Percentiles rank a stretch among this genome's conserved stretches.
Conservation (phyloP, 2,888 invertebrate genomes). For the Tachina fera region DNA sequence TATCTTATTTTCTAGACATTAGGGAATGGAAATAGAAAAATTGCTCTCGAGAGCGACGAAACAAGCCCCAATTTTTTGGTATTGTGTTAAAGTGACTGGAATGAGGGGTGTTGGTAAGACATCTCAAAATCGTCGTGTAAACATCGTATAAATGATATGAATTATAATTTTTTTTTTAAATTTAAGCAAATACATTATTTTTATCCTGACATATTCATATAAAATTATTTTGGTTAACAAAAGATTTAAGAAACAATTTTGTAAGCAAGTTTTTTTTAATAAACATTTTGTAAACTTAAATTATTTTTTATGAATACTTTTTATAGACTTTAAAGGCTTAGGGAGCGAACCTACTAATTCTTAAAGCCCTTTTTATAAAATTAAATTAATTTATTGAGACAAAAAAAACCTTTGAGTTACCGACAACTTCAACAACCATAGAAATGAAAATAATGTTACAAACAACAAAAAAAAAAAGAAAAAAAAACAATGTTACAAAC, state of each 20-base stretch:
- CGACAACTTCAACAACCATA: slow-evolving; percentile 14
- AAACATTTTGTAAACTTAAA: not conserved
- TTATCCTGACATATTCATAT: too few species aligned
- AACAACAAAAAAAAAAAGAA: not conserved
- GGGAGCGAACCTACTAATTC: not conserved
- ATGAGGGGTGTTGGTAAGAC: too few species aligned
- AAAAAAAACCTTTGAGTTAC: not conserved
- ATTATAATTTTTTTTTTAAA: not conserved
- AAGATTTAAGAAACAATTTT: not conserved
- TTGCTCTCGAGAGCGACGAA: too few species aligned
- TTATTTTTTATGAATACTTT: too few species aligned
- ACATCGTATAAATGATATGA: not conserved
- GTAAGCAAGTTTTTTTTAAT: not conserved
- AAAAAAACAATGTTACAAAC: slow-evolving; percentile 48
- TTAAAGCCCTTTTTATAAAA: slow-evolving; percentile 41
- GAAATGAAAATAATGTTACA: slow-evolving; percentile 21
- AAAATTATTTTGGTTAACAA: too few species aligned
- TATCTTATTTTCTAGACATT: too few species aligned
- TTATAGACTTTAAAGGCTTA: not conserved
- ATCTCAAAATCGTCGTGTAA: too few species aligned
- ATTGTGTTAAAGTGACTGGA: too few species aligned
- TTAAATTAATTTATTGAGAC: slow-evolving; percentile 3
- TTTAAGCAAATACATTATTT: too few species aligned
- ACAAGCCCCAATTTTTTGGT: too few species aligned
- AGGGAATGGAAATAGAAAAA: too few species aligned